phyloP scores from a whole-genome alignment of 92 coral and sea anemone genomes.

The Actinostola sp. region DNA sequence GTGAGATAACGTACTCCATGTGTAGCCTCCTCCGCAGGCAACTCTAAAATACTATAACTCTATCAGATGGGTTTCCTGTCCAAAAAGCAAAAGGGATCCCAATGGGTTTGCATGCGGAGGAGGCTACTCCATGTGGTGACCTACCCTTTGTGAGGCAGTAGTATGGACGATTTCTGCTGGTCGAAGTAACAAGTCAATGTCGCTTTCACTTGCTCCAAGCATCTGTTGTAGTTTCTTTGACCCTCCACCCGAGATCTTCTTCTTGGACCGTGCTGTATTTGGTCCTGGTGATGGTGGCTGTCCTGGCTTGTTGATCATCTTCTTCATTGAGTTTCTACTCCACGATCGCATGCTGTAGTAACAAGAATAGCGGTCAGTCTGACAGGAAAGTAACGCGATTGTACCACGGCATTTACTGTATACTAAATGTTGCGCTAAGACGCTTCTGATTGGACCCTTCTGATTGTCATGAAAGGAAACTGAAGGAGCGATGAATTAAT shows the following conservation, averaged over 20 bases:
- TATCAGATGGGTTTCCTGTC: too few relatives aligned
- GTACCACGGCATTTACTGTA: neutral
- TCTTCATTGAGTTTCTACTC: slow-evolving; percentile 90
- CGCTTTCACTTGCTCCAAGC: slow-evolving; percentile 99
- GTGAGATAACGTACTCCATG: too few relatives aligned
- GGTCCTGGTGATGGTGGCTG: slow-evolving; percentile 68
- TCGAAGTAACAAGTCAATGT: slow-evolving; percentile 85
- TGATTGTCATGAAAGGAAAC: too few relatives aligned
- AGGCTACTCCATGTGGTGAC: too few relatives aligned
- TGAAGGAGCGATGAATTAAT: neutral
- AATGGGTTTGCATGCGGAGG: too few relatives aligned
- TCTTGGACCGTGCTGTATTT: slow-evolving; percentile 62
- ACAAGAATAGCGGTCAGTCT: neutral
- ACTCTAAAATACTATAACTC: too few relatives aligned
- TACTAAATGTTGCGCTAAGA: too few relatives aligned
- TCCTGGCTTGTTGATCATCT: slow-evolving; percentile 70
- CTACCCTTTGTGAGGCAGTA: slow-evolving; percentile 63
- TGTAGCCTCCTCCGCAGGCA: too few relatives aligned
- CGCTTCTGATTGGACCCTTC: too few relatives aligned
- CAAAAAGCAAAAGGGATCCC: too few relatives aligned
- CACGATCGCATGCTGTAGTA: slow-evolving; percentile 85
- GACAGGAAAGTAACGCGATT: neutral
- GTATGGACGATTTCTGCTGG: slow-evolving; percentile 87
- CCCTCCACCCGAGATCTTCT: slow-evolving; percentile 92
- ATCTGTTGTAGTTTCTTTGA: slow-evolving; percentile 93